A percentile compares a stretch with the other conserved stretches of the same genome.
phyloP scores from a whole-genome alignment of 2,797 vertebrate genomes.

The Bovichtus diacanthus region DNA sequence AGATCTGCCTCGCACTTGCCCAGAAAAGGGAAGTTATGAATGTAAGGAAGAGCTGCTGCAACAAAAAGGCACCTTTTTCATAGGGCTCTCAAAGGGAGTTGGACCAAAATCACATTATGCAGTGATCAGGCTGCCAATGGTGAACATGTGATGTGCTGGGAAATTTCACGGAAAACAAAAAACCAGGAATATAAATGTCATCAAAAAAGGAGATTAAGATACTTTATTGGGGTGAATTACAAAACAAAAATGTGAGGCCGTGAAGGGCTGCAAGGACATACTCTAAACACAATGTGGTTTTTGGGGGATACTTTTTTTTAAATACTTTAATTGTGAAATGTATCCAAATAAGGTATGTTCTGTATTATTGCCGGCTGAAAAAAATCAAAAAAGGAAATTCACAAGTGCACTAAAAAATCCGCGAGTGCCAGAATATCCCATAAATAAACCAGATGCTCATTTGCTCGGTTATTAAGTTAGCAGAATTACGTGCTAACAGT shows the following conservation, averaged over 20 bases:
- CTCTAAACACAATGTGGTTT: not conserved
- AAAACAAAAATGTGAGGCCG: not conserved
- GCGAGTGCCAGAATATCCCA: not conserved
- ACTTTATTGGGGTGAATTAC: not conserved
- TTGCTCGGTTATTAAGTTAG: slow-evolving; percentile 1
- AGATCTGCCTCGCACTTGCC: slow-evolving; percentile 16
- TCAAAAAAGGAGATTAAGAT: not conserved
- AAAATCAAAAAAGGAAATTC: not conserved
- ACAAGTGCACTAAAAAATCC: not conserved
- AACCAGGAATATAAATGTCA: slow-evolving; percentile 2
- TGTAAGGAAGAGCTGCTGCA: slow-evolving; percentile 66
- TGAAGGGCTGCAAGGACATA: not conserved
- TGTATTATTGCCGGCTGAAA: not conserved
- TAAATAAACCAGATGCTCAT: slow-evolving; percentile 19
- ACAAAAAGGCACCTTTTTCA: slow-evolving; percentile 52
- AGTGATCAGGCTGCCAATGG: slow-evolving; percentile 16
- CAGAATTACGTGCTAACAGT: slow-evolving; percentile 18
- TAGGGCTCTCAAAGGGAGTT: not conserved
- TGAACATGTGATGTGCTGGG: slow-evolving; percentile 26
- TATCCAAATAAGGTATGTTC: not conserved
- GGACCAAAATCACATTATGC: slow-evolving; percentile 10
- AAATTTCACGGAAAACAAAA: slow-evolving; percentile 17
- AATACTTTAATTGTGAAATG: not conserved
- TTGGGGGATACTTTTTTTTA: not conserved
- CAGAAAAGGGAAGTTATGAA: slow-evolving; percentile 62